Evolutionary conservation across 2,888 invertebrate species (phyloP), one percentile per base, ranked within the genome.

Genomic region (Eupithecia subfuscata): DNA sequence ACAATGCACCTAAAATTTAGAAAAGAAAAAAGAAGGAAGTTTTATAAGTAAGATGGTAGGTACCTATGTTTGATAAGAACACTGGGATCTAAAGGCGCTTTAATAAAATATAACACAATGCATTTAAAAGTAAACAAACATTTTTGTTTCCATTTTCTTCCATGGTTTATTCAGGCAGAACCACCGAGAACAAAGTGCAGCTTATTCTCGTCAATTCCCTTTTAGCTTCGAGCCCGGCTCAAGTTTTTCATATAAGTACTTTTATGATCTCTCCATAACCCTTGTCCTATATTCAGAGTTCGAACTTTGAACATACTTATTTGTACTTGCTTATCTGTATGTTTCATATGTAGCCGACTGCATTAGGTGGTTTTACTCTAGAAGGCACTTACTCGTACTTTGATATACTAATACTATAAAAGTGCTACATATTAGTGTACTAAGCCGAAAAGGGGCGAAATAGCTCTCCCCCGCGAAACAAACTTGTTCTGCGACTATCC

Each of bases 211-310:
- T 48, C 69, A 71, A 74, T 77, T 77, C 74, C 70, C 65, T 75
- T 78, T 74, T 79, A 79, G 73, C 73, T 78, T 74, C 69, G 71
- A 71, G 65, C 70, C 67, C 69, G 64, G 74, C 69, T 69, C 69
- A 68, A 76, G 76, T 71, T 76, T 76, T 75, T 79, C 78, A 78
- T 78, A 78, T 76, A 60, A 60, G 60, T 25, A 76, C 74, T 78
- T 76, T 78, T 73, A 77, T 76, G 75, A 73, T 70, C 63, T 73
- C 43, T 65, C 56, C 65, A 63, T 77, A 77, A 77, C 77, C 82
- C 81, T 84, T 83, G 74, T 56, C 77, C 77, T 75, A 75, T 40
- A 73, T 78, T 74, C 68, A 40, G 30, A 60, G 73, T 73, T 70
- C 68, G 60, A 71, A 71, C 70, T 48, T 34, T 1, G 37, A 60